Evolutionary conservation across 2,797 vertebrate species (phyloP).

Genomic region (Pseudomugil gertrudae): DNA sequence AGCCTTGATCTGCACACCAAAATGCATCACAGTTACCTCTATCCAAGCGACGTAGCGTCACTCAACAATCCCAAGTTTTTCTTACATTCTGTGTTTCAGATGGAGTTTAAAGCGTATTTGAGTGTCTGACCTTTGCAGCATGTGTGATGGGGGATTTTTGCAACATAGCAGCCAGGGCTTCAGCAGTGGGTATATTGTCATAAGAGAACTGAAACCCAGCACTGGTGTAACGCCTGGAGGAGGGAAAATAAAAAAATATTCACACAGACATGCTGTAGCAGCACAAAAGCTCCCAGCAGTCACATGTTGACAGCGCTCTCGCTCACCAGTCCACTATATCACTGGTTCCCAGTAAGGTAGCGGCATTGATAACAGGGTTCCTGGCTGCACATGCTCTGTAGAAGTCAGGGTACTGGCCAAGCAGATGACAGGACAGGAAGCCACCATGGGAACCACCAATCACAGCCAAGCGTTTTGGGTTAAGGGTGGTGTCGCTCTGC

Average conservation of each 20-base stretch:
- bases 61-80: not conserved
- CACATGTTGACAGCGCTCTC: too few relatives aligned
- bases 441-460: constrained; percentile 88
- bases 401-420: constrained; percentile 80
- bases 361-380: constrained; percentile 86
- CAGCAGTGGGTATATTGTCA: constrained; percentile 76
- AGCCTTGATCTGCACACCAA: constrained; percentile 77
- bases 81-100: not conserved
- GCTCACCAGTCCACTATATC: constrained; percentile 88
- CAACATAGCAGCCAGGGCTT: constrained; percentile 83
- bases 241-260: not conserved
- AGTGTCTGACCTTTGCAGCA: constrained; percentile 75
- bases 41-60: not conserved
- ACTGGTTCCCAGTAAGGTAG: constrained; percentile 83
- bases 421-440: constrained; percentile 86
- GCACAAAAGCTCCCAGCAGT: not conserved
- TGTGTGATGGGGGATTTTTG: constrained; percentile 83
- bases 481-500: constrained; percentile 69
- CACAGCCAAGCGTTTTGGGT: constrained; percentile 79
- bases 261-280: not conserved
- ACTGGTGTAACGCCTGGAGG: constrained; percentile 82
- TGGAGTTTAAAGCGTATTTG: not conserved
- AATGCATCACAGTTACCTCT: not conserved
- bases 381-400: constrained; percentile 84
- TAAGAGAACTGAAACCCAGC: constrained; percentile 84